Evolutionary conservation across 2,113 vertebrate species (phyloP).

Genomic region (Callionymus lyra): DNA sequence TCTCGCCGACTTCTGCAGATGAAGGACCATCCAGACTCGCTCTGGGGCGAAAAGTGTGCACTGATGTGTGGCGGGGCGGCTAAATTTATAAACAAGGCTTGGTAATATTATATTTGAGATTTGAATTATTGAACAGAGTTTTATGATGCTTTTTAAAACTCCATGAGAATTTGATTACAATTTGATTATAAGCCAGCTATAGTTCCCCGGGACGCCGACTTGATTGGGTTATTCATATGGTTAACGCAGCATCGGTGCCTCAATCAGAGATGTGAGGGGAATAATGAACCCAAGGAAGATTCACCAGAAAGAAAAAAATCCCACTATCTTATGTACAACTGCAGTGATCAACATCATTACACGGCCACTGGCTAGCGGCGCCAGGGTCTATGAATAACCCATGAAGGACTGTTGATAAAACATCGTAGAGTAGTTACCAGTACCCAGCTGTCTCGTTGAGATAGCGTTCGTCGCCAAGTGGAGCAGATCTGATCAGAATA

Average conservation of each 20-base stretch:
- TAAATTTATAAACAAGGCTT: conserved; percentile 62
- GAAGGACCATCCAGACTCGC: conserved; percentile 37
- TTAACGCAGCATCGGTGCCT: conserved; percentile 18
- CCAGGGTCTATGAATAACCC: conserved; percentile 53
- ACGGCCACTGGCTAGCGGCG: conserved; percentile 45
- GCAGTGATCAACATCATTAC: conserved; percentile 57
- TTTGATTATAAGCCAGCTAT: conserved; percentile 46
- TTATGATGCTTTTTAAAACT: conserved; percentile 60
- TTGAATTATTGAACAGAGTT: conserved; percentile 70
- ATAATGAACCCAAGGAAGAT: conserved; percentile 38
- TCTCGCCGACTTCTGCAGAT: conserved; percentile 38
- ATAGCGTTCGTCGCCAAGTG: conserved; percentile 45
- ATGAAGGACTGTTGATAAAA: conserved; percentile 64
- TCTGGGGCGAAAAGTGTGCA: conserved; percentile 45
- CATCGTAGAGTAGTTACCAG: conserved; percentile 60
- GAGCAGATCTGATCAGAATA: conserved; percentile 43
- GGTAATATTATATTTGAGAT: conserved; percentile 61
- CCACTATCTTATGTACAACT: conserved; percentile 45
- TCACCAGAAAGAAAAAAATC: conserved; percentile 31
- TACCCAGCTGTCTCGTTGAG: conserved; percentile 60
- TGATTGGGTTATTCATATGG: conserved; percentile 49
- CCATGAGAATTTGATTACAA: conserved; percentile 49
- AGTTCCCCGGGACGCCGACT: conserved; percentile 42
- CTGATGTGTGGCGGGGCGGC: conserved; percentile 40
- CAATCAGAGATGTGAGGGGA: conserved; percentile 31